Percentiles rank a stretch among this genome's conserved stretches.
Evolutionary conservation across 2,888 invertebrate genomes (phyloP).

Genomic region (Scelioninae gen. 2): DNA sequence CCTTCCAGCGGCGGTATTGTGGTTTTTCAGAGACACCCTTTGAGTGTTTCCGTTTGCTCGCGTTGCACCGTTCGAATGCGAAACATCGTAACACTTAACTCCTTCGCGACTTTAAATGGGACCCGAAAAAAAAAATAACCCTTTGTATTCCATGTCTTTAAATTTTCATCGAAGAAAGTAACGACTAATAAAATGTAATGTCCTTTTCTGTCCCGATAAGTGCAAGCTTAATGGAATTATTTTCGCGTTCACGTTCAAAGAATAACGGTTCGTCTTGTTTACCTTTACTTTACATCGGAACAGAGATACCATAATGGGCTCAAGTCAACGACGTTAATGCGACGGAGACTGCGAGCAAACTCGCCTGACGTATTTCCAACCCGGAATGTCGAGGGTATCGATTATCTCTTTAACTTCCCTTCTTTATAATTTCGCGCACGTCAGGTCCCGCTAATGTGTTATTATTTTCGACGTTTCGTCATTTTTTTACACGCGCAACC

Average conservation of each 20-base stretch:
- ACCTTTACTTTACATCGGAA: slow-evolving; percentile 54
- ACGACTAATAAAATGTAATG: slow-evolving; percentile 14
- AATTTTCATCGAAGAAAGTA: slow-evolving; percentile 19
- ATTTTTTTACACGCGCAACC: too few relatives aligned
- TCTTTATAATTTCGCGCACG: slow-evolving; percentile 26
- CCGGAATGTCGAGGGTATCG: slow-evolving; percentile 40
- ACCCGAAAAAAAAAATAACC: too few relatives aligned
- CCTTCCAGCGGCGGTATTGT: neutral
- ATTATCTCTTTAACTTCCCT: slow-evolving; percentile 53
- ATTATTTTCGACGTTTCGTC: slow-evolving; percentile 23
- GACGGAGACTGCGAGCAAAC: slow-evolving; percentile 50
- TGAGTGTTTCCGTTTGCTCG: too few relatives aligned
- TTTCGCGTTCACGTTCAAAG: slow-evolving; percentile 33
- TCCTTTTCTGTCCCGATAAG: slow-evolving; percentile 42
- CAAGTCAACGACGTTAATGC: slow-evolving; percentile 54
- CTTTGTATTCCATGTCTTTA: neutral
- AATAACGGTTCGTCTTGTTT: slow-evolving; percentile 53
- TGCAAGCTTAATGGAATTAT: slow-evolving; percentile 53
- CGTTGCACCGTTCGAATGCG: too few relatives aligned
- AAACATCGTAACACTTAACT: too few relatives aligned
- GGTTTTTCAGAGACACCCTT: too few relatives aligned
- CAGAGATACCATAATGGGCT: slow-evolving; percentile 48
- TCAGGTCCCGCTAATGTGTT: slow-evolving; percentile 45
- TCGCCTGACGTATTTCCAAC: slow-evolving; percentile 28
- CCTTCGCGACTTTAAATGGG: too few relatives aligned